A percentile compares a stretch with the other conserved stretches of the same genome.
phyloP scores from a whole-genome alignment of 1,140 invertebrate species.

The Acyrthosiphon pisum region DNA sequence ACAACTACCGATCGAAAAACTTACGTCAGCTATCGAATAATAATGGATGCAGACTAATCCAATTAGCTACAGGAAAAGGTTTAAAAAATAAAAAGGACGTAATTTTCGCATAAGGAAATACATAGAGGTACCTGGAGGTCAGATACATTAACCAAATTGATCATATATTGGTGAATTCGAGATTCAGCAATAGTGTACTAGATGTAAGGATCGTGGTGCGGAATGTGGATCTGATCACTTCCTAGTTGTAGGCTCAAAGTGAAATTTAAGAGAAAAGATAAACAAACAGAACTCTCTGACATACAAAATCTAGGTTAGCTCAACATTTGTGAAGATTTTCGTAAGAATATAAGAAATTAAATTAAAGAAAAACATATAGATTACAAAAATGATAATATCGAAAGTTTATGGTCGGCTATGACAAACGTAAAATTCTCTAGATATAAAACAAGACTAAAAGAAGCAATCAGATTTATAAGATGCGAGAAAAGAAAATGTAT shows the following conservation, averaged over 20 bases:
- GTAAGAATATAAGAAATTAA: neutral
- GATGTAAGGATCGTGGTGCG: neutral
- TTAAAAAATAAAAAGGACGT: neutral
- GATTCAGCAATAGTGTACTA: constrained; percentile 4
- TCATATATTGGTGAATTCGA: neutral
- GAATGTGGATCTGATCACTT: neutral
- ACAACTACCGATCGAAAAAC: neutral
- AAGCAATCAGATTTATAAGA: too few relatives aligned
- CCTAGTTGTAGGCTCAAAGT: constrained; percentile 3
- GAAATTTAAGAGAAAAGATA: neutral
- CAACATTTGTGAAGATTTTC: neutral
- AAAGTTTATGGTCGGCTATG: neutral
- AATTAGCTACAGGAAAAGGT: neutral
- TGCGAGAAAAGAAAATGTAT: too few relatives aligned
- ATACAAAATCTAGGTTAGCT: neutral
- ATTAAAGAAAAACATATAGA: neutral
- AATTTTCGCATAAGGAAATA: neutral
- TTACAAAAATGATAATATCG: neutral
- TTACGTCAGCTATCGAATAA: neutral
- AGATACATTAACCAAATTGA: neutral
- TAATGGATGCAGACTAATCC: neutral
- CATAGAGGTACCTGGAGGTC: neutral
- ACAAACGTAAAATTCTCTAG: neutral
- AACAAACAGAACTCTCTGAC: neutral
- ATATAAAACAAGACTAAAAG: too few relatives aligned